phyloP scores from a whole-genome alignment of 2,888 invertebrate species.

The Ornithoptera alexandrae region DNA sequence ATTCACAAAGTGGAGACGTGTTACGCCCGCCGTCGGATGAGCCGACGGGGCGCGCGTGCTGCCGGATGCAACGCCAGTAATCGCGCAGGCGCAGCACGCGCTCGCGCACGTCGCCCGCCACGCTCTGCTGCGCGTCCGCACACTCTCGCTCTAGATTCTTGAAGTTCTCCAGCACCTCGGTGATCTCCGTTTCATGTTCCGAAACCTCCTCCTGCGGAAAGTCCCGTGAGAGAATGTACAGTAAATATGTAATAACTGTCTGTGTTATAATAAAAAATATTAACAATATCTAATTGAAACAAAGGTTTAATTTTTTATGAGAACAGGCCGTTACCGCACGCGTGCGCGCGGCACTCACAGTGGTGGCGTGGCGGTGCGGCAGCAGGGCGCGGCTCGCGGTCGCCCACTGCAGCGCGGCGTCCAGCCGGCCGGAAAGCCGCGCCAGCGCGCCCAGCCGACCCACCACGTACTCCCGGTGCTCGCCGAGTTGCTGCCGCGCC shows the following conservation, averaged over 20 bases:
- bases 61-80: slow-evolving; percentile 34
- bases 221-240: too few relatives aligned
- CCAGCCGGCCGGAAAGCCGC: slow-evolving; percentile 77
- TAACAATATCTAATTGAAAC: too few relatives aligned
- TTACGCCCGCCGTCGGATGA: neutral
- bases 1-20: neutral
- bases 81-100: slow-evolving; percentile 68
- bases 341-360: slow-evolving; percentile 14
- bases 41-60: neutral
- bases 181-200: slow-evolving; percentile 81
- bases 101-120: slow-evolving; percentile 56
- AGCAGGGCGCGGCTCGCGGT: slow-evolving; percentile 29
- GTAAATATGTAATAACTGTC: too few relatives aligned
- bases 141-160: slow-evolving; percentile 81
- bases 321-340: neutral
- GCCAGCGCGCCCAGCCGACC: slow-evolving; percentile 79
- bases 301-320: too few relatives aligned
- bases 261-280: too few relatives aligned
- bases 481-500: slow-evolving; percentile 68
- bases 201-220: slow-evolving; percentile 57
- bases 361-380: slow-evolving; percentile 7
- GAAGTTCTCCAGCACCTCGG: slow-evolving; percentile 82
- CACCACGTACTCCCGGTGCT: slow-evolving; percentile 78
- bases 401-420: slow-evolving; percentile 75
- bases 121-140: slow-evolving; percentile 51